Base-by-base conservation (phyloP, 2,797 vertebrate genomes). In the Tokudaia muenninki region DNA sequence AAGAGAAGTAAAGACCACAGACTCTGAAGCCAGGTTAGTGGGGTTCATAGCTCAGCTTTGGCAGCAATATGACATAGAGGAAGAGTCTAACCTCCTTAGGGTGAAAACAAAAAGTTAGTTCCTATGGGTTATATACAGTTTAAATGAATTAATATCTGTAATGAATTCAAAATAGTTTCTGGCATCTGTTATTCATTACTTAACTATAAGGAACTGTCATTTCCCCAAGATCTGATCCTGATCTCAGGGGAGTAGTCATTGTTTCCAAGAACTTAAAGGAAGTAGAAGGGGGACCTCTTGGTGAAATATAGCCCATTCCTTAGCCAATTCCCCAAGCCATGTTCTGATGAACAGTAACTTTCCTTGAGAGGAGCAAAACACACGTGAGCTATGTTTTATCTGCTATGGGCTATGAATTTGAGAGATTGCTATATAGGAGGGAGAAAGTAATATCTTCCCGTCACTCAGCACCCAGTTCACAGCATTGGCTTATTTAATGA, bases 141-240 rank as follows among this genome's bases (percentile, higher is more conserved):
- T 89, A 83, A 59, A 34, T 91, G 52, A 95, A 37, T 79, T 93
- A 95, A 83, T 94, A 92, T 67, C 65, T 87, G 14, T 63, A 59
- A 87, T 81, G 26, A 41, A 81, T 88, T 94, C 77, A 89, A 59
- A 90, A 77, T 50, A 65, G 74, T 59, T 52, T 10, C 78, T 94
- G 88, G 57, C 75, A 94, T 96, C 78, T 96, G 63, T 82, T 90
- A 95, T 75, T 52, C 41, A 83, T 96, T 94, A 95, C 72, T 91
- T 93, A 96, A 79, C 55, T 90, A 90, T 75, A 41, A 94, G 44
- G 8, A 90, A 59, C 47, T 95, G 50, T 93, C 82, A 89, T 95
- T 97, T 93, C 90, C 77, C 21, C 31, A 95, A 95, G 77, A 50
- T 70, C 47, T 44, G 74, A 93, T n/a, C 26, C 55, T 89, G 59